Evolutionary conservation across 2,797 vertebrate genomes (phyloP).

Genomic region (Allobates femoralis): DNA sequence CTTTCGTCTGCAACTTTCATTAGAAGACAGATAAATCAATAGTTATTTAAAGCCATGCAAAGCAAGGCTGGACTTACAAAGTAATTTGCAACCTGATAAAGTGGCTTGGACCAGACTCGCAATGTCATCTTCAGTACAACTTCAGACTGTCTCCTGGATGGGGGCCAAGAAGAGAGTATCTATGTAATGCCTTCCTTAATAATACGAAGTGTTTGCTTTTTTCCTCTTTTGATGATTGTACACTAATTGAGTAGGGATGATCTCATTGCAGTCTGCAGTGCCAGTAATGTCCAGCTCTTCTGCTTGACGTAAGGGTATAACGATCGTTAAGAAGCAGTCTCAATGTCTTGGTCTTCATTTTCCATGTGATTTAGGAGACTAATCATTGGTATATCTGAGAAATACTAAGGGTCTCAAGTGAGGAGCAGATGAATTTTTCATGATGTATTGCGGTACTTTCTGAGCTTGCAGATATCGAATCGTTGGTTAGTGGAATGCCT

Average conservation of each 20-base stretch:
- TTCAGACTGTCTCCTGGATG: conserved; percentile 52
- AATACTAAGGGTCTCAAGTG: conserved; percentile 51
- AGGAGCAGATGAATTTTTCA: conserved; percentile 61
- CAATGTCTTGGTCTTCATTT: conserved; percentile 69
- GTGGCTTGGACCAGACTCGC: conserved; percentile 40
- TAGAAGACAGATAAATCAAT: conserved; percentile 60
- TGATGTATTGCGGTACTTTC: conserved; percentile 47
- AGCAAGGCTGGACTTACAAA: conserved; percentile 46
- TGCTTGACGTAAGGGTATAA: conserved; percentile 69
- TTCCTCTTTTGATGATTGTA: conserved; percentile 53
- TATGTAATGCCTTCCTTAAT: conserved; percentile 59
- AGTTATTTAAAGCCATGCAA: conserved; percentile 54
- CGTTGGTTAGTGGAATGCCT: conserved; percentile 15
- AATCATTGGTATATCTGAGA: conserved; percentile 59
- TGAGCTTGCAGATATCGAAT: conserved; percentile 37
- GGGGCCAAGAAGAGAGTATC: conserved; percentile 15
- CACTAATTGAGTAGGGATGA: conserved; percentile 69
- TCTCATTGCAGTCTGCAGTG: conserved; percentile 74
- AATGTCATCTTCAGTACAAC: conserved; percentile 51
- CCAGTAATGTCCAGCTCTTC: conserved; percentile 71
- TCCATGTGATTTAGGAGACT: conserved; percentile 63
- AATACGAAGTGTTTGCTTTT: conserved; percentile 24
- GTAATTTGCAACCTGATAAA: conserved; percentile 52
- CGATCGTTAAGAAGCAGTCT: conserved; percentile 67
- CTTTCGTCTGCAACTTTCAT: conserved; percentile 58